Evolutionary conservation across 1,140 invertebrate species (phyloP).

Genomic region (Brachionus calyciflorus): DNA sequence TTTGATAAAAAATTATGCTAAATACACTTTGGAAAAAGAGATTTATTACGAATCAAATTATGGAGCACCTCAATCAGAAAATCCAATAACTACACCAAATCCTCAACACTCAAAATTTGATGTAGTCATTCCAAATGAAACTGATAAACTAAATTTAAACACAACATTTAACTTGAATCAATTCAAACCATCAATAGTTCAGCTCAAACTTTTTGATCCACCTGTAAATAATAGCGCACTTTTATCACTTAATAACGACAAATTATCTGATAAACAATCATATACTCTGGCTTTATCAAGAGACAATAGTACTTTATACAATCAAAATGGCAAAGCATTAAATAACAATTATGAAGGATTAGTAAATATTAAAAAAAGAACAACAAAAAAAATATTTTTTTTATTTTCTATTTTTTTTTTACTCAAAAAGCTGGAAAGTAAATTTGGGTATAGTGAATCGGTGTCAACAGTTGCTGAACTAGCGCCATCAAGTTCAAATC

Average conservation of each 20-base stretch:
- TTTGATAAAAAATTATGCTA: slow-evolving; percentile 20
- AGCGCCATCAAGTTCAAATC: slow-evolving; percentile 14
- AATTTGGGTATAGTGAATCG: slow-evolving; percentile 34
- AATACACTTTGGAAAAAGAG: slow-evolving; percentile 12
- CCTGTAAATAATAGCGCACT: slow-evolving; percentile 30
- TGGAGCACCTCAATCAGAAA: neutral
- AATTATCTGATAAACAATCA: slow-evolving; percentile 5
- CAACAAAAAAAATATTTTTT: neutral
- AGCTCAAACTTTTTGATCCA: slow-evolving; percentile 21
- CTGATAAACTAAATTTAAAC: neutral
- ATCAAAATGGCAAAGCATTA: neutral
- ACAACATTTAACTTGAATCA: neutral
- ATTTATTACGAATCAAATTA: neutral
- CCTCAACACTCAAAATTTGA: neutral
- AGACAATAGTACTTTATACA: slow-evolving; percentile 28
- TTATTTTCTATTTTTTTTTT: neutral
- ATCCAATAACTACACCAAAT: neutral
- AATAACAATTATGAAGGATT: slow-evolving; percentile 6
- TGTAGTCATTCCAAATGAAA: neutral
- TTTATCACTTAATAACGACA: neutral
- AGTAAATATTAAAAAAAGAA: neutral
- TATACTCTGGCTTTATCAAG: slow-evolving; percentile 6
- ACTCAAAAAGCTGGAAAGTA: slow-evolving; percentile 13
- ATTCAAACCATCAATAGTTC: neutral
- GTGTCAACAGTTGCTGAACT: slow-evolving; percentile 16